phyloP scores from a whole-genome alignment of 2,888 invertebrate species.

The Nomada ferruginata region DNA sequence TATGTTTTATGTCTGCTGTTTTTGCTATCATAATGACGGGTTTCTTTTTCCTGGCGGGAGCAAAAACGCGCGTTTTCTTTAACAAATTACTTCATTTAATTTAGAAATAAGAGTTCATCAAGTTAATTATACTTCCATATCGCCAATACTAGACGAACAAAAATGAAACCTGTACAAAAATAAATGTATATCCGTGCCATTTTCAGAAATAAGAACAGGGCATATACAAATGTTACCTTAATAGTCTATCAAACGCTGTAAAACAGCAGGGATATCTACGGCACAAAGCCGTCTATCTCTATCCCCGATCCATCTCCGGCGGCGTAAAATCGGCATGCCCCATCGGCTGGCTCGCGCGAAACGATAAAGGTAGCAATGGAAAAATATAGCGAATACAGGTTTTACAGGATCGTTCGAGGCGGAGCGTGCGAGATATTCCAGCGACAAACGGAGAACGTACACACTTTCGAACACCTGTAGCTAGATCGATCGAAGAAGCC shows the following conservation, averaged over 20 bases:
- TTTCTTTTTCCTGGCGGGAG: too few relatives aligned
- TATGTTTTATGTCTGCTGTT: too few relatives aligned
- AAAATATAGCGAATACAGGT: not conserved
- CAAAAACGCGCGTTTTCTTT: too few relatives aligned
- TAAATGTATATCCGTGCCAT: too few relatives aligned
- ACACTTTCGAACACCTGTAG: constrained; percentile 65
- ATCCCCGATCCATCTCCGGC: not conserved
- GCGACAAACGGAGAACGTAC: constrained; percentile 18
- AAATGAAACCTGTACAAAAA: too few relatives aligned
- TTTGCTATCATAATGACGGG: too few relatives aligned
- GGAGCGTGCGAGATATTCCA: not conserved
- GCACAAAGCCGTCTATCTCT: not conserved
- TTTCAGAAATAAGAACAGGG: too few relatives aligned
- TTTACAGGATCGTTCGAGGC: not conserved
- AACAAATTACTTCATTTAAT: too few relatives aligned
- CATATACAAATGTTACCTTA: not conserved
- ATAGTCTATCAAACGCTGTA: not conserved
- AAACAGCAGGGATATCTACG: not conserved
- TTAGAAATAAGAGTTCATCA: too few relatives aligned
- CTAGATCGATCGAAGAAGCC: constrained; percentile 57
- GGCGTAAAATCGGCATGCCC: not conserved
- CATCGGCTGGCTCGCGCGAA: not conserved
- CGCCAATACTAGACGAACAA: too few relatives aligned
- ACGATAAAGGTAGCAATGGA: not conserved
- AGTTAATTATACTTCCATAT: too few relatives aligned